phyloP scores from a whole-genome alignment of 2,113 vertebrate genomes.

The Micronycteris hirsuta region DNA sequence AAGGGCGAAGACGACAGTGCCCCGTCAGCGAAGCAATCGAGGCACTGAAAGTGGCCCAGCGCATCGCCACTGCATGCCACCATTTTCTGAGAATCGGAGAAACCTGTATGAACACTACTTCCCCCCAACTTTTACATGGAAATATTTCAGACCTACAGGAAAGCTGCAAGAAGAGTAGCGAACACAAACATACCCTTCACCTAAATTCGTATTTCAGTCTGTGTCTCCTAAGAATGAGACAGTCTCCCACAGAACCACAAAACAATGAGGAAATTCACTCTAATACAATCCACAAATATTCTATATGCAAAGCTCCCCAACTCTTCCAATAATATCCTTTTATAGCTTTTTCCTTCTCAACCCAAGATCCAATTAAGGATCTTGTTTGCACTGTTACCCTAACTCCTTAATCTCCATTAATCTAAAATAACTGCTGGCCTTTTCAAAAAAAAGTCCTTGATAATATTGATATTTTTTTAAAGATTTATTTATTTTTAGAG shows the following conservation, averaged over 20 bases:
- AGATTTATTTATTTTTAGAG: too few species aligned
- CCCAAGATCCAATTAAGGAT: background rate
- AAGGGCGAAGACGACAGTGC: background rate
- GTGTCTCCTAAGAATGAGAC: background rate
- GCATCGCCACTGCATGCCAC: background rate
- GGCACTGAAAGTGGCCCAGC: background rate
- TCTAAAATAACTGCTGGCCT: background rate
- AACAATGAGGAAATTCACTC: background rate
- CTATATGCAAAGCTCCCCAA: background rate
- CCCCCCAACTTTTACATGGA: background rate
- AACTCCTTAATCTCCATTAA: background rate
- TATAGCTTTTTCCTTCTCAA: background rate
- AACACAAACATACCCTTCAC: background rate
- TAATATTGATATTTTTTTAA: background rate
- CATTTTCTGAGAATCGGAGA: background rate
- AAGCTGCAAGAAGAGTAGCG: background rate
- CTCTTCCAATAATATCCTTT: background rate
- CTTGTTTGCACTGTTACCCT: background rate
- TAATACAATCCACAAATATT: background rate
- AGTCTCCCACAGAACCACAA: background rate
- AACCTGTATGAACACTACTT: background rate
- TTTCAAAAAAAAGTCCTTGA: background rate
- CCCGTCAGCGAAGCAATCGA: background rate
- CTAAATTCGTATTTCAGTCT: background rate
- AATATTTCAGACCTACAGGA: background rate